Evolutionary conservation across 2,113 vertebrate species (phyloP).

Genomic region (Apteryx owenii): DNA sequence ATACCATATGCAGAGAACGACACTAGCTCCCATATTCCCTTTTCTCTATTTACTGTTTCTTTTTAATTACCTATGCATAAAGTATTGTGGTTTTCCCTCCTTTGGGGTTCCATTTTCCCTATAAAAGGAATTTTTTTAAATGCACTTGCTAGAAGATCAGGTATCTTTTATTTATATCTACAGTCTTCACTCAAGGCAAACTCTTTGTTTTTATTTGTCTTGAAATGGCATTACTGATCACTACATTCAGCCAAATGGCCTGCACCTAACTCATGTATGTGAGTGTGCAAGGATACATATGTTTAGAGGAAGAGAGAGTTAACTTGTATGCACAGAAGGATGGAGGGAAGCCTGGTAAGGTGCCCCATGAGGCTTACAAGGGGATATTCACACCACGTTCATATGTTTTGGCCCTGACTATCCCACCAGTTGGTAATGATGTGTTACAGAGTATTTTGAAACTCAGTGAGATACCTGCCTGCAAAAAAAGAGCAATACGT

Average conservation of each 20-base stretch:
- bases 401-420: neutral
- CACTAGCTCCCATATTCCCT: neutral
- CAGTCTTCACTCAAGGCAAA: neutral
- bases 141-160: neutral
- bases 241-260: neutral
- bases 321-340: neutral
- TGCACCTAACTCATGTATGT: neutral
- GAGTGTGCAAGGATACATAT: accelerated
- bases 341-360: neutral
- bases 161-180: neutral
- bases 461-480: neutral
- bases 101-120: neutral
- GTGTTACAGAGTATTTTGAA: neutral
- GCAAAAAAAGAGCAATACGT: neutral
- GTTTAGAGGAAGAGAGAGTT: neutral
- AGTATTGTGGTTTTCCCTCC: neutral
- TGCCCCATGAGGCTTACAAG: neutral
- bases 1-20: accelerated
- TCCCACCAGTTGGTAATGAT: neutral
- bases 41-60: neutral
- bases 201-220: neutral
- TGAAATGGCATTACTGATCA: neutral
- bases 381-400: neutral
- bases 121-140: neutral
- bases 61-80: neutral